phyloP scores from a whole-genome alignment of 2,113 vertebrate species.

The Drymodes brunneopygia region DNA sequence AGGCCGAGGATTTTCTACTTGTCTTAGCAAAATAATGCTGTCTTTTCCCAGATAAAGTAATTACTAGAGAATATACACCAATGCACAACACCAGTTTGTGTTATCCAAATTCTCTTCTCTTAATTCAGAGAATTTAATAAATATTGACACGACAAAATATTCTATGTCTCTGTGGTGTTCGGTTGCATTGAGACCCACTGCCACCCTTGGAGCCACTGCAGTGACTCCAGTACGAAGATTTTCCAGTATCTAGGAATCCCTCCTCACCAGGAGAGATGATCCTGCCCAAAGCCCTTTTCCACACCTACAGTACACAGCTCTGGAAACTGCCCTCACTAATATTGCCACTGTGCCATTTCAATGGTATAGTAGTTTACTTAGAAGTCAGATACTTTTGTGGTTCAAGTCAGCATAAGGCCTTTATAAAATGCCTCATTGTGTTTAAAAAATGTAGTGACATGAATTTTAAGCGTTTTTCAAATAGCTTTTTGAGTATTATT shows the following conservation, averaged over 20 bases:
- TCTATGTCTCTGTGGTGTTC: not conserved
- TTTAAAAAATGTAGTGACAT: not conserved
- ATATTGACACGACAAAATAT: not conserved
- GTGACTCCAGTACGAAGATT: not conserved
- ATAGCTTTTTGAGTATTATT: not conserved
- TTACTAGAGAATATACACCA: not conserved
- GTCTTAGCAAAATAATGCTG: not conserved
- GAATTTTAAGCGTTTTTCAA: not conserved
- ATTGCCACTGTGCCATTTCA: not conserved
- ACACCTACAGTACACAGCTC: not conserved
- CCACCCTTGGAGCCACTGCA: not conserved
- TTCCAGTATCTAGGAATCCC: not conserved
- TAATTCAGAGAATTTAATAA: not conserved
- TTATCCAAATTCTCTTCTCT: not conserved
- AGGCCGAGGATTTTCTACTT: not conserved
- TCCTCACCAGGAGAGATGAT: not conserved
- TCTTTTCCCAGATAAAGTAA: not conserved
- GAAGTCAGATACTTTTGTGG: not conserved
- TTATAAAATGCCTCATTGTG: not conserved
- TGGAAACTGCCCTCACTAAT: not conserved
- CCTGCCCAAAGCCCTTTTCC: not conserved
- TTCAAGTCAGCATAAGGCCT: not conserved
- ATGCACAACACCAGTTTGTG: not conserved
- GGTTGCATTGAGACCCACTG: not conserved
- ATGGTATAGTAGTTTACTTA: not conserved